phyloP scores from a whole-genome alignment of 1,140 invertebrate genomes.

The Drosophila prosaltans region DNA sequence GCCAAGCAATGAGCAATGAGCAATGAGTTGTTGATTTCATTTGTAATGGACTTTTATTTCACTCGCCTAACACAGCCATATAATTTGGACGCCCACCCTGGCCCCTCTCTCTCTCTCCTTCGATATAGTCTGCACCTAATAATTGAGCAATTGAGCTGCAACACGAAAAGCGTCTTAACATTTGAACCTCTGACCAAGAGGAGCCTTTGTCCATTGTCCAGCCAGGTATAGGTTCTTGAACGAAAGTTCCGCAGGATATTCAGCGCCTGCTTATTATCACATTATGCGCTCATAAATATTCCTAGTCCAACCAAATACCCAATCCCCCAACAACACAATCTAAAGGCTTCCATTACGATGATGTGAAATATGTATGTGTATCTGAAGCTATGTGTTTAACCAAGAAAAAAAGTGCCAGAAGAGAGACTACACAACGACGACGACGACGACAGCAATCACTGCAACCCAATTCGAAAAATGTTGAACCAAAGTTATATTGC shows the following conservation, averaged over 20 bases:
- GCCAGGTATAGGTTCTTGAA: conserved; percentile 12
- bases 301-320: conserved; percentile 50
- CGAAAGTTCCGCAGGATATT: conserved; percentile 77
- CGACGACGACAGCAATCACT: not conserved
- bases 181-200: conserved; percentile 60
- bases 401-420: not conserved
- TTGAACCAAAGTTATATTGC: conserved; percentile 54
- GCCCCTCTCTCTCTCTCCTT: conserved; percentile 1
- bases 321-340: conserved; percentile 31
- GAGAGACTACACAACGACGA: not conserved
- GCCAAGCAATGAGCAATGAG: conserved; percentile 80
- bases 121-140: conserved; percentile 55
- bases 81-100: conserved; percentile 55
- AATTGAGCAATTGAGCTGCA: conserved; percentile 79
- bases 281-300: conserved; percentile 77
- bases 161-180: conserved; percentile 81
- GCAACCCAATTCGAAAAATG: conserved; percentile 45
- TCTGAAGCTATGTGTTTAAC: conserved; percentile 36
- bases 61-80: conserved; percentile 68
- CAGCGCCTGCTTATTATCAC: conserved; percentile 79
- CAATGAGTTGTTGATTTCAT: conserved; percentile 82
- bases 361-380: conserved; percentile 48
- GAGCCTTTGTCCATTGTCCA: not conserved
- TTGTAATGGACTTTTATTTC: conserved; percentile 82
- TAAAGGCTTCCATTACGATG: conserved; percentile 51